These are phyloP conservation scores for Halocaridina rubra DNA, from an alignment of 2,888 invertebrate species.

Conservation along the genomic window DNA sequence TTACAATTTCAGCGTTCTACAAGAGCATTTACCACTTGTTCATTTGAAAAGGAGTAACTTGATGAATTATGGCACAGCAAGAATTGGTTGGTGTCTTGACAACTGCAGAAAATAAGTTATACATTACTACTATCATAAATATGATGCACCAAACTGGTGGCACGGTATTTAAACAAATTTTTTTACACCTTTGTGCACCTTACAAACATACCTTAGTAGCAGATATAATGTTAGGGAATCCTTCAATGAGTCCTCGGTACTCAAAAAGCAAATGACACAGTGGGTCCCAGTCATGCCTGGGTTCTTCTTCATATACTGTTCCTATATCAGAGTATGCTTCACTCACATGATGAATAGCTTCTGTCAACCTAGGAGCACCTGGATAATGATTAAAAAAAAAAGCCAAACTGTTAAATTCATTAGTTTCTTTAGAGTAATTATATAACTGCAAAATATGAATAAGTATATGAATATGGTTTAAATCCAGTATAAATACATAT, in stretches of 20 bases:
- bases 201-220: constrained; percentile 91
- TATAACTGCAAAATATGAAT: not conserved
- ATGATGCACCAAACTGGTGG: too few species aligned
- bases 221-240: constrained; percentile 89
- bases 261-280: constrained; percentile 91
- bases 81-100: too few species aligned
- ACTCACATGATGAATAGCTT: constrained; percentile 86
- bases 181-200: too few species aligned
- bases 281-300: constrained; percentile 90
- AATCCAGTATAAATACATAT: not conserved
- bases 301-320: constrained; percentile 88
- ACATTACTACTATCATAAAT: too few species aligned
- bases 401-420: not conserved
- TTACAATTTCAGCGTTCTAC: too few species aligned
- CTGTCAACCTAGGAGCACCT: constrained; percentile 72
- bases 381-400: too few species aligned
- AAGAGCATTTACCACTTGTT: too few species aligned
- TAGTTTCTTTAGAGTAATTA: not conserved
- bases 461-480: not conserved
- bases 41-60: too few species aligned
- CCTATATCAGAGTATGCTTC: constrained; percentile 91
- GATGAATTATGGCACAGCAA: too few species aligned
- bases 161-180: too few species aligned
- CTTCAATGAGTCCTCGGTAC: constrained; percentile 91
- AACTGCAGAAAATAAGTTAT: too few species aligned